Evolutionary conservation across 2,113 vertebrate species (phyloP), one percentile per base, ranked within the genome.

Genomic region (Vicugna pacos): DNA sequence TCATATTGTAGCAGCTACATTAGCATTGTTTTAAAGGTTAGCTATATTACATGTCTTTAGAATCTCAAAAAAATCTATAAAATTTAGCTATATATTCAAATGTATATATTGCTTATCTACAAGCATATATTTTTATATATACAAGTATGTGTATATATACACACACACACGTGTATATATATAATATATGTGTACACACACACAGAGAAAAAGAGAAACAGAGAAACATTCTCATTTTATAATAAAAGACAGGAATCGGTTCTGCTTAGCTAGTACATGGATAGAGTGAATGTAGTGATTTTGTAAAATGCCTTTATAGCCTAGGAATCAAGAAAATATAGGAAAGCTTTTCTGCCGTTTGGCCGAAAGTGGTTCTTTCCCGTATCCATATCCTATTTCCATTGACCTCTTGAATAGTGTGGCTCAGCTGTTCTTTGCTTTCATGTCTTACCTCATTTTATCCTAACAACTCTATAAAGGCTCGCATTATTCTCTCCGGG

Each of bases 1-100:
- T 97, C 93, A 94, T 93, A 56, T 58, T 88, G 42, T 65, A 98
- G 96, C 82, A 98, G 22, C 97, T 97, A 97, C 95, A 98, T 97
- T 97, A 98, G 84, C 96, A 96, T 77, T 97, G 67, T 35, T 98
- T 97, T 96, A 98, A 98, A 98, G 97, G 97, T 98, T 98, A 98
- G 50, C 93, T 97, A 46, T 86, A 97, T 97, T 98, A 90, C 77
- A 96, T 92, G 67, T 97, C 93, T 98, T 98, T 93, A 97, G 95
- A 89, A 93, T 72, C 52, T 93, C 77, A 64, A 96, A 54, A 54
- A 69, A 8, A 8, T 93, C 94, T 98, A 94, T 96, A 91, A 92
- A 94, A 97, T 95, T 93, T 97, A 92, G 79, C 30, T 60, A 60
- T 65, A 58, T 83, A 60, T 83, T 19, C 8, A 48, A 67, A 69